Evolutionary conservation across 2,113 vertebrate genomes (phyloP), one percentile per base, ranked within the genome.

Genomic region (Platysternon megacephalum): DNA sequence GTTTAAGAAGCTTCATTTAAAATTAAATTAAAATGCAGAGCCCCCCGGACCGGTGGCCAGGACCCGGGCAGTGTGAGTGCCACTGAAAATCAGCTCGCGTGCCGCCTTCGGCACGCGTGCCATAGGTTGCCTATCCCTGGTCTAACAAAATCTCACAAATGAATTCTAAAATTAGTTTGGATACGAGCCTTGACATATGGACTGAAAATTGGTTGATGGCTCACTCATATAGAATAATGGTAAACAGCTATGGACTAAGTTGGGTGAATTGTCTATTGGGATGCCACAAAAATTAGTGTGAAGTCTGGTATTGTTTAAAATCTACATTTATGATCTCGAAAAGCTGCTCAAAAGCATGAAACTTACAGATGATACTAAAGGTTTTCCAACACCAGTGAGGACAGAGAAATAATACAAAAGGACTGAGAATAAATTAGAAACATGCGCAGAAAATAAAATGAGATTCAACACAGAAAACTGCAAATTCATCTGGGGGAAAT

Each of bases 401-500:
- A 84, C 24, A 94, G 56, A 79, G 42, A 89, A 91, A 86, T 79
- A 95, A 92, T 44, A 82, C 79, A 93, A 85, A 96, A 81, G 85
- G 85, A 92, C 89, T n/a, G 83, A 91, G 83, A 88, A 96, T 92
- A 61, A 95, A 91, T 74, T 2, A 84, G 88, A 88, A 93, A 88
- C 87, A 68, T 78, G 65, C 93, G n/a, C 90, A 0, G 86, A 95
- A 72, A 95, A 87, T 90, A 91, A 92, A 94, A 91, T 39, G 56
- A 93, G 56, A 95, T 68, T 94, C 91, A 90, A 11, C 53, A 90
- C 93, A 91, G 90, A 95, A 95, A 94, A 87, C 44, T 87, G 55
- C 79, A 97, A 82, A 91, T 89, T 83, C 89, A 93, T 94, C 65
- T 96, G 94, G 49, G 88, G 86, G 92, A 94, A 91, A 91, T 87